Evolutionary conservation across 1,140 invertebrate species (phyloP), one percentile per base, ranked within the genome.

Genomic region (Ruditapes philippinarum): DNA sequence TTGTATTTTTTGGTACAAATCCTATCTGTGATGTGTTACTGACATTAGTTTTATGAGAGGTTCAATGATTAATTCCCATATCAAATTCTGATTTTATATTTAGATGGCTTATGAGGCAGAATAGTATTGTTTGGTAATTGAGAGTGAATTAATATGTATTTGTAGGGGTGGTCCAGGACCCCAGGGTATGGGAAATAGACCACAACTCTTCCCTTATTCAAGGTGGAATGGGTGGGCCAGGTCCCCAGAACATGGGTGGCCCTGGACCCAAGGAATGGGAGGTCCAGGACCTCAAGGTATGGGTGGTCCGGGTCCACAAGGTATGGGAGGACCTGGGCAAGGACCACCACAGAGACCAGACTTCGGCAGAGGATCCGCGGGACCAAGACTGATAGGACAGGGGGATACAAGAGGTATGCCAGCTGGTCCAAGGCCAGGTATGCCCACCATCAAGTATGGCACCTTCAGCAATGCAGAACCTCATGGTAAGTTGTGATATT

Each of bases 351-450:
- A 57, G 60, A 49, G 90, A 36, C 89, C 91, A 31, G 91, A 92
- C 25, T 86, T 91, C 36, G 51, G 28, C 14, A 73, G 85, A 65
- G 85, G 88, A 76, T 68, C 86, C 22, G 51, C 68, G 57, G 73
- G 89, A 57, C 70, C 87, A n/a, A 86, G 91, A n/a, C 82, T 89
- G 73, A 74, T 89, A 31, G 89, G 49, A 31, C 89, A 90, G 65
- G 85, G 90, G 60, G 81, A 85, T 36, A 31, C 80, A n/a, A 83
- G 89, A 70, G 82, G 68, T 9, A 86, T 90, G 89, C 51, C 89
- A 68, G 79, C 28, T n/a, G 87, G 87, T 42, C 79, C 89, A 17
- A 68, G 83, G 22, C 86, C 91, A 70, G 73, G 73, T 17, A 73
- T 73, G 42, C 78, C n/a, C 79, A 7, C 51, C 51, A 38, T 31